Evolutionary conservation across 2,888 invertebrate species (phyloP).

Genomic region (Timema podura): DNA sequence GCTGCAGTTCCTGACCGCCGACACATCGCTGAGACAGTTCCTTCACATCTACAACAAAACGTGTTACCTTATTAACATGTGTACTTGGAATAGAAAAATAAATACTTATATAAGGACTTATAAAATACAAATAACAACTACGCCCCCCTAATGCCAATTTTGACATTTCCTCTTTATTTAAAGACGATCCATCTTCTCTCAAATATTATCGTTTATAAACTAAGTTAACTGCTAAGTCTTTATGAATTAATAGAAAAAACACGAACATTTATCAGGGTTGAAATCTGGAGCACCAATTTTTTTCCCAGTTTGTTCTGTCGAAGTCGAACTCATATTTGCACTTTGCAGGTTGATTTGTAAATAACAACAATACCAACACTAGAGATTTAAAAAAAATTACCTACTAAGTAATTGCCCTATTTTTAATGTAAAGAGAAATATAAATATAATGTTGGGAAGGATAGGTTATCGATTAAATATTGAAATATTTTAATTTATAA

Average conservation of each 20-base stretch:
- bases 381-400: no score
- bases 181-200: no score
- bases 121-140: not conserved
- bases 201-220: no score
- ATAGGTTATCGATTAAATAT: no score
- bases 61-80: slow-evolving; percentile 17
- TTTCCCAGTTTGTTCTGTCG: slow-evolving; percentile 36
- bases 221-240: no score
- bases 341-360: no score
- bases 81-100: not conserved
- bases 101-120: slow-evolving; percentile 1
- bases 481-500: no score
- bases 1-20: slow-evolving; percentile 77
- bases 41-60: slow-evolving; percentile 60
- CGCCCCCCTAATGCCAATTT: not conserved
- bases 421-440: no score
- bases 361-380: no score
- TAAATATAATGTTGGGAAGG: no score
- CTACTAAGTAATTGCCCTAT: no score
- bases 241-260: not conserved
- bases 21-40: slow-evolving; percentile 80
- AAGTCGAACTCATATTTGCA: no score
- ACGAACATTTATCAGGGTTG: slow-evolving; percentile 62
- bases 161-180: not conserved
- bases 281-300: slow-evolving; percentile 63